Percentiles rank a stretch among this genome's conserved stretches.
Conservation (phyloP, 2,113 vertebrate genomes). For the Ceuthmochares aereus region DNA sequence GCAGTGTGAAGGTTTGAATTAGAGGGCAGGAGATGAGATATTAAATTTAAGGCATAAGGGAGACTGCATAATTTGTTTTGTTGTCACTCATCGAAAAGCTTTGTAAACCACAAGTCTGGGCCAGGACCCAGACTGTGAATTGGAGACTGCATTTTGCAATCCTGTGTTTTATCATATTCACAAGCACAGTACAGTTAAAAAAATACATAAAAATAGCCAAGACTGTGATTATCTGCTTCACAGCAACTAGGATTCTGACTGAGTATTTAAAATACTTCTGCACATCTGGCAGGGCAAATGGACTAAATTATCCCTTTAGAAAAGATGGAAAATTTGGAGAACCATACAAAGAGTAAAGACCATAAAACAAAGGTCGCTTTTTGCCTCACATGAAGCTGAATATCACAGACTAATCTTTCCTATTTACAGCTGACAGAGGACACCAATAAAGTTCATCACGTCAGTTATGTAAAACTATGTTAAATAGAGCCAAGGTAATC, state of each 20-base stretch:
- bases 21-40: constrained; percentile 69
- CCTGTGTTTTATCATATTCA: constrained; percentile 34
- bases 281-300: constrained; percentile 64
- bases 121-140: constrained; percentile 40
- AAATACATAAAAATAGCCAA: background rate
- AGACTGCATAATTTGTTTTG: constrained; percentile 66
- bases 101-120: constrained; percentile 45
- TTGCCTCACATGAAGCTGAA: background rate
- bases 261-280: constrained; percentile 69
- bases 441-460: background rate
- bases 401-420: background rate
- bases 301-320: constrained; percentile 49
- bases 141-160: constrained; percentile 30
- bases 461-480: constrained; percentile 2
- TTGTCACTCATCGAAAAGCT: constrained; percentile 65
- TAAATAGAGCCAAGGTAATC: background rate
- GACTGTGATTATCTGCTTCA: constrained; percentile 52
- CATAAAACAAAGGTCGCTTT: background rate
- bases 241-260: constrained; percentile 35
- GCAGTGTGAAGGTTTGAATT: constrained; percentile 68
- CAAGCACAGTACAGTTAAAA: background rate
- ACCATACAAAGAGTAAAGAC: background rate
- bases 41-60: constrained; percentile 61
- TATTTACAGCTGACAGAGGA: constrained; percentile 25
- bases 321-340: background rate